Conservation (phyloP, 2,888 invertebrate species). For the Zhuqinia jingwanae region DNA sequence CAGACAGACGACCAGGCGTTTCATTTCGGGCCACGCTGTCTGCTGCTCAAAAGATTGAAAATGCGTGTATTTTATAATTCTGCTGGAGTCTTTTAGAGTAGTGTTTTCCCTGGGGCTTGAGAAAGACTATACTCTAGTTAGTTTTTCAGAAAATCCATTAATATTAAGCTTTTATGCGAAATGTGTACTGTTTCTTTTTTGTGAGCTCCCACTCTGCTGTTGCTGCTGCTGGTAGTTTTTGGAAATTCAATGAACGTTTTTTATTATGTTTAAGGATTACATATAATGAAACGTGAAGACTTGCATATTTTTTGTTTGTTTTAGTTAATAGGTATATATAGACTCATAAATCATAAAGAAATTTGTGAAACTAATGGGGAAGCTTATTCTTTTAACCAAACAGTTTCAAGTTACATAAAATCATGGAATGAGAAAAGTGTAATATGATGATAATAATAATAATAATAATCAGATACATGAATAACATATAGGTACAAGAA, state of each 20-base stretch:
- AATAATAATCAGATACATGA: too few relatives aligned
- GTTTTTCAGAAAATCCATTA: slow-evolving; percentile 39
- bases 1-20: not conserved
- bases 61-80: not conserved
- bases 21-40: slow-evolving; percentile 22
- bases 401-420: too few relatives aligned
- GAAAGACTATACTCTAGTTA: slow-evolving; percentile 5
- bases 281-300: too few relatives aligned
- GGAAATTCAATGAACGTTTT: not conserved
- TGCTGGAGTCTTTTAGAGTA: not conserved
- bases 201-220: too few relatives aligned
- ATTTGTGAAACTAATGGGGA: too few relatives aligned
- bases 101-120: slow-evolving; percentile 29
- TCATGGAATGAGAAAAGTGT: too few relatives aligned
- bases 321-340: too few relatives aligned
- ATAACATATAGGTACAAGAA: too few relatives aligned
- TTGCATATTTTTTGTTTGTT: too few relatives aligned
- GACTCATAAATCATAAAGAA: too few relatives aligned
- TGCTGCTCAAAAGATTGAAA: slow-evolving; percentile 27
- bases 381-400: too few relatives aligned
- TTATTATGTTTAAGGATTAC: not conserved
- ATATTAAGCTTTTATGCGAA: slow-evolving; percentile 16
- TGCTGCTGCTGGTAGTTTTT: not conserved
- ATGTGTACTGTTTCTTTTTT: not conserved
- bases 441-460: too few relatives aligned